Base-by-base conservation (phyloP, 2,113 vertebrate genomes). In the Pionites leucogaster region DNA sequence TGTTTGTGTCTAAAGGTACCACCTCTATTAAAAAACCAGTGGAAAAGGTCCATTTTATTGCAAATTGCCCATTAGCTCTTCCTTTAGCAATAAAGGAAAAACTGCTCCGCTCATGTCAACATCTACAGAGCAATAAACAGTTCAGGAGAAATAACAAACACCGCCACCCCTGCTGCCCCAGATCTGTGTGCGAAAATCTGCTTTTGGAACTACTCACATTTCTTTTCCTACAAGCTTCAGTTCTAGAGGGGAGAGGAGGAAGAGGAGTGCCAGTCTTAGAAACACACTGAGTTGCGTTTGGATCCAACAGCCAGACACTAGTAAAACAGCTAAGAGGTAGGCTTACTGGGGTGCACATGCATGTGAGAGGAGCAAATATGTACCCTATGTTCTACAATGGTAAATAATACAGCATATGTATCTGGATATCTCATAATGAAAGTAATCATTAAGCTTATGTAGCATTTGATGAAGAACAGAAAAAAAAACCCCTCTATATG, bases 121-220 rank as follows among this genome's bases (percentile, higher is more conserved):
- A 4, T 46, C 50, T 33, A 65, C 13, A 19, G 8, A 78, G 44
- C 8, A 75, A 70, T 15, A 62, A 74, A 63, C 8, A 42, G 22
- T 19, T 35, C 35, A 31, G 31, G 47, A 37, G 41, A 63, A 69
- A 24, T 44, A 55, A 55, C 3, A 22, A 67, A 46, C 19, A 33
- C 27, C 24, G 60, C 4, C 47, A 55, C 12, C 9, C 6, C 17
- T 1, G 1, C 17, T 2, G 1, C 23, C 28, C 23, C 19, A 47
- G 24, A 62, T 41, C 53, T 76, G 13, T 69, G 19, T 47, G 11
- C 18, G 39, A 71, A 78, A 80, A 47, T 47, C 24, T 80, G 25
- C 25, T 67, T 74, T 53, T 67, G 65, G 39, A 27, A 53, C 10
- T 35, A 17, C 62, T 41, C 10, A 42, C n/a, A 17, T 44, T 64